Evolutionary conservation across 2,888 invertebrate species (phyloP).

Genomic region (Ophion costatus): DNA sequence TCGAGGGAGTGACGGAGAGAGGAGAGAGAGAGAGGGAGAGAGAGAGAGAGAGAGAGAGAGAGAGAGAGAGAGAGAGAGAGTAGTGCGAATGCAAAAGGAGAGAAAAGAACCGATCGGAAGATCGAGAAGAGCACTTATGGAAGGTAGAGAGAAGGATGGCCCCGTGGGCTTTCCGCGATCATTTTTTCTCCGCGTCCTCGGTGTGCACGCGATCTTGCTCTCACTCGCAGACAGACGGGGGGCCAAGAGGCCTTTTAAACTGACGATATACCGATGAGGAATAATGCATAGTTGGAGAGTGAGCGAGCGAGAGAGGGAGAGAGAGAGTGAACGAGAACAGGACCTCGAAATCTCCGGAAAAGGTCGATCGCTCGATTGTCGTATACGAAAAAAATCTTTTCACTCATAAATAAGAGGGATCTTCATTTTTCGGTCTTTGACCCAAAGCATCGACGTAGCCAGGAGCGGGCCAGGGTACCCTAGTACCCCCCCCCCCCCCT

Average conservation of each 20-base stretch:
- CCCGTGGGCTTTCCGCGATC: slow-evolving; percentile 59
- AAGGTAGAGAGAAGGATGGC: slow-evolving; percentile 40
- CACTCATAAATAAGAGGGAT: no score
- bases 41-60: background rate
- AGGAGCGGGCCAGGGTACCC: no score
- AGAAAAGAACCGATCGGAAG: slow-evolving; percentile 23
- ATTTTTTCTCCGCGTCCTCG: slow-evolving; percentile 42
- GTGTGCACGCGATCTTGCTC: slow-evolving; percentile 50
- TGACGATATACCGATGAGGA: slow-evolving; percentile 53
- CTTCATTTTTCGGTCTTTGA: no score
- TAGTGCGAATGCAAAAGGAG: slow-evolving; percentile 56
- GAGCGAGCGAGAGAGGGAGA: slow-evolving; percentile 9
- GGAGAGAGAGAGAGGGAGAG: slow-evolving; percentile 2
- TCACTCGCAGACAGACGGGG: slow-evolving; percentile 7
- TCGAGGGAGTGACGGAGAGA: slow-evolving; percentile 39
- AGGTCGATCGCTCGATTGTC: background rate
- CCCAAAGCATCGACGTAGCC: no score
- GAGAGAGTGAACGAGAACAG: no score
- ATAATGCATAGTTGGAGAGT: slow-evolving; percentile 39
- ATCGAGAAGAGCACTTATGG: slow-evolving; percentile 41
- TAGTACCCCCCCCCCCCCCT: no score
- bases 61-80: slow-evolving; percentile 2
- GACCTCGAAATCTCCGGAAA: background rate
- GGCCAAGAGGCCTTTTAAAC: slow-evolving; percentile 47
- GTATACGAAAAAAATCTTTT: no score